Evolutionary conservation across 2,797 vertebrate species (phyloP), one percentile per base, ranked within the genome.

Genomic region (Rhabdophis nuchalis): DNA sequence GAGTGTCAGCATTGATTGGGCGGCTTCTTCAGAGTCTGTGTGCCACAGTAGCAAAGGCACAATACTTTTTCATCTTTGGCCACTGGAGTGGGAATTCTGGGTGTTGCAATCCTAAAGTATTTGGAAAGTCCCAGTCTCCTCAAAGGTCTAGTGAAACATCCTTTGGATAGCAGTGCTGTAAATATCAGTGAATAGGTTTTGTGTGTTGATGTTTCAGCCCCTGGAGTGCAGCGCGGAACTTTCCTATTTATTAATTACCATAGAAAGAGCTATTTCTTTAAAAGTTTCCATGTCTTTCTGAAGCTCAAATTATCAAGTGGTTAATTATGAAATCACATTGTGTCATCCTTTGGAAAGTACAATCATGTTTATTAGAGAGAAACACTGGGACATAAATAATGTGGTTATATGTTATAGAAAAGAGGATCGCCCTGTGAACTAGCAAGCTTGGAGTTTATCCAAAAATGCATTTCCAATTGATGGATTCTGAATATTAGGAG

Each of bases 311-410:
- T 60, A 60, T 61, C 56, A 93, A 46, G 64, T 60, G 89, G 68
- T 82, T 90, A 87, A 90, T 90, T 92, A 92, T 68, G 88, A 64
- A 57, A 58, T 50, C 68, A 54, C 82, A 53, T n/a, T 54, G 68
- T 58, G n/a, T 10, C 16, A 3, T 77, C 25, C 61, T 90, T 82
- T 29, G 46, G 61, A 53, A 32, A 82, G 11, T 93, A 85, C 14
- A 90, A 60, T 32, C 53, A 90, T n/a, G 14, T n/a, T 93, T 36
- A 46, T 41, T 1, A 20, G 89, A 56, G 56, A 61, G 64, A 93
- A 89, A 50, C 36, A 58, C 18, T 77, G 29, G 23, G 18, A 58
- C 20, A 16, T 57, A 86, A 91, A 56, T n/a, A 12, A 57, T 57
- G 56, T 27, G 27, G 18, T 82, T 52, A 88, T 25, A 88, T 89